Evolutionary conservation across 2,888 invertebrate species (phyloP), one percentile per base, ranked within the genome.

Genomic region (Alsophila aescularia): DNA sequence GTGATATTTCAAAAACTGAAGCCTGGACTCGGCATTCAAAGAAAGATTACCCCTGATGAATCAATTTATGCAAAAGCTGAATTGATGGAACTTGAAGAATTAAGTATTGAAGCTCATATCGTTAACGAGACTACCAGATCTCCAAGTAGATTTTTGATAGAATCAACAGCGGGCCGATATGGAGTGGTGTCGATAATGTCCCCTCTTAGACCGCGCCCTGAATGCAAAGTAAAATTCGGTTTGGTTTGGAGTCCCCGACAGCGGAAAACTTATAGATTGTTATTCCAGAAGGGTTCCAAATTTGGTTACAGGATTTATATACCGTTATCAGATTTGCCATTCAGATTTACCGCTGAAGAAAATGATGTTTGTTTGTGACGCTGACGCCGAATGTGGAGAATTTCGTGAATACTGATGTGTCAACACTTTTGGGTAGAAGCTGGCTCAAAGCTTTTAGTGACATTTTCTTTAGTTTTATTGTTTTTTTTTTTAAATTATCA

Each of bases 211-310:
- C 79, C 81, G 67, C 79, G 70, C 78, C 37, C 81, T 87, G 81
- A 88, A 88, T 87, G 77, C 76, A 70, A 81, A 87, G 77, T 81
- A 77, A 85, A 88, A 87, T 86, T 88, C 79, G 83, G 85, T 89
- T 87, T 85, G 73, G 16, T 68, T 73, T 35, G 45, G 45, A 35
- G 35, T 73, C 74, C 80, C 75, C 75, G 71, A 68, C 69, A 67
- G 66, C 72, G 79, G 84, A 77, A 79, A 87, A 90, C 83, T 89
- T 89, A 85, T 85, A 83, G 78, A 87, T 88, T 89, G 86, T 89
- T 85, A 83, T 82, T 76, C 75, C 69, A 69, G 69, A 86, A 85
- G 80, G 87, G 87, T 79, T 77, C 51, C 52, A 64, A 60, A 60
- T 65, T 74, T 72, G 67, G 69, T 61, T 54, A 58, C 57, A 57